Percentiles rank a stretch among this genome's conserved stretches.
Evolutionary conservation across 92 coral and sea anemone species (phyloP).

Genomic region (Parazoanthus swiftii): DNA sequence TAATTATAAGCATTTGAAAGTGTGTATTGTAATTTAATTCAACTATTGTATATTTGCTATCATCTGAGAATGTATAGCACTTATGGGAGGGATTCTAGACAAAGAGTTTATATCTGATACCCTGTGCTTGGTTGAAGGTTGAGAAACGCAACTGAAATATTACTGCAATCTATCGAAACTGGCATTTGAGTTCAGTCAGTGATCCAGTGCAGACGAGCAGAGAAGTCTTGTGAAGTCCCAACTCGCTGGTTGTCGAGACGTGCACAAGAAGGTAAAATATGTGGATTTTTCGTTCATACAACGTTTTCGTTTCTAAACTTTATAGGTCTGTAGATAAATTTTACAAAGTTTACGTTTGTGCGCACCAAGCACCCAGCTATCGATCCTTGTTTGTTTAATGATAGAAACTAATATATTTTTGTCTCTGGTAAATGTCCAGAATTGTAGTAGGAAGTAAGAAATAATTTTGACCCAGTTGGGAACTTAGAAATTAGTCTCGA

Average conservation of each 20-base stretch:
- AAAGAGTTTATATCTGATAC: not conserved
- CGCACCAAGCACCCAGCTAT: conserved; percentile 11
- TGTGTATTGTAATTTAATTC: not conserved
- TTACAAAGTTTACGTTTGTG: conserved; percentile 6
- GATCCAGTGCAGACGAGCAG: not conserved
- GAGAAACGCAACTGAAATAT: too few species aligned
- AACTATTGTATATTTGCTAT: not conserved
- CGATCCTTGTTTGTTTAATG: conserved; percentile 7
- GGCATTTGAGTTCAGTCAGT: conserved; percentile 1
- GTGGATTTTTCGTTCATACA: conserved; percentile 7
- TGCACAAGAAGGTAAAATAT: conserved; percentile 6
- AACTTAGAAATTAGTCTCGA: conserved; percentile 4
- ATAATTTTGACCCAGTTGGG: conserved; percentile 4
- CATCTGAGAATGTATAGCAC: conserved; percentile 1
- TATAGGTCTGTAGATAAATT: not conserved
- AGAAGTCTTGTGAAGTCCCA: conserved; percentile 1
- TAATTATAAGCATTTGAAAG: not conserved
- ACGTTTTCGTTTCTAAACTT: conserved; percentile 6
- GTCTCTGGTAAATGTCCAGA: not conserved
- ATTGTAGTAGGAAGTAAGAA: not conserved
- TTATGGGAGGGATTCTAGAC: conserved; percentile 1
- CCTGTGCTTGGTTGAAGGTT: too few species aligned
- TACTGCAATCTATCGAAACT: not conserved
- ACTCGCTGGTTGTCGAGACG: conserved; percentile 3
- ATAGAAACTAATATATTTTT: not conserved